Base-by-base conservation (phyloP, 2,797 vertebrate species). In the Geotria australis region DNA sequence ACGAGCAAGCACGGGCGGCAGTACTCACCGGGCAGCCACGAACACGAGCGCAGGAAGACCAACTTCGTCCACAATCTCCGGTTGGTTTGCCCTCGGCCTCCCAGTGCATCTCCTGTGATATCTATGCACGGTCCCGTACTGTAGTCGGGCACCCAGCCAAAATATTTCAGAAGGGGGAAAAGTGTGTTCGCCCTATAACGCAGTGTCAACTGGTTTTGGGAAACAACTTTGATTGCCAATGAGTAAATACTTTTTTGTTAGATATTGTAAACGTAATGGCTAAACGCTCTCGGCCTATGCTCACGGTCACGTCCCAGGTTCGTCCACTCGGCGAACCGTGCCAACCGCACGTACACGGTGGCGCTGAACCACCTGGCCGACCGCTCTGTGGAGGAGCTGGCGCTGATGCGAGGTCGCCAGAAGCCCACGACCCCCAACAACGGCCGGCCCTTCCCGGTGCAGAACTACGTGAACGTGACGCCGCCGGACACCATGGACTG, bases 51-150 rank as follows among this genome's bases (percentile, higher is more conserved):
- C 63, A 63, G 83, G 56, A 73, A 76, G 65, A 71, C 72, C 8
- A 53, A 70, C 57, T 83, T 82, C 8, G 64, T 78, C 46, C 74
- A 79, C 64, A 83, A 77, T 61, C 71, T 84, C 60, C 70, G 78
- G 79, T 79, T 38, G 38, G 24, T 24, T 24, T 38, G 38, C 24
- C 24, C 24, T 24, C 15, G 15, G 15, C 15, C n/a, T 24, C 15
- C n/a, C n/a, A 24, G 15, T 38, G 24, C n/a, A n/a, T n/a, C n/a
- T n/a, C n/a, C n/a, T n/a, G 6, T 38, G 5, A 38, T 38, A 24
- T 38, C 24, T 38, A 24, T 5, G 24, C 24, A 38, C 24, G 38
- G 24, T 24, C 24, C 38, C 5, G 5, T 5, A 24, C 24, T 38
- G 24, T 38, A 24, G 24, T 38, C 24, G 24, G 38, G 24, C 24